phyloP scores from a whole-genome alignment of 2,113 vertebrate species.

The Rhadina sibilatrix region DNA sequence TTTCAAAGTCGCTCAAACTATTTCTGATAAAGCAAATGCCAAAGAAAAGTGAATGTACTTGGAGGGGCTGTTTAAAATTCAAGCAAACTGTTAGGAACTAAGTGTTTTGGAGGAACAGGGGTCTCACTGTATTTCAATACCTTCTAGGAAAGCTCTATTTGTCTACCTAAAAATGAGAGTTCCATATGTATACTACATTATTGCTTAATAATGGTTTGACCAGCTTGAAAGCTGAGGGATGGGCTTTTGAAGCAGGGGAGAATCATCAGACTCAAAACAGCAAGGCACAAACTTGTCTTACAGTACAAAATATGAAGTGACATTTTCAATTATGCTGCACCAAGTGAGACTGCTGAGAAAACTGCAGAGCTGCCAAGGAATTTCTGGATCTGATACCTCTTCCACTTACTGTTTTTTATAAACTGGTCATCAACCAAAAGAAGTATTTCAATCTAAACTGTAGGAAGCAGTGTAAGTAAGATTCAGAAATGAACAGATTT shows the following conservation, averaged over 20 bases:
- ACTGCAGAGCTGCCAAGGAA: slow-evolving; percentile 5
- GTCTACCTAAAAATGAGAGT: not conserved
- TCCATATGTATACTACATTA: not conserved
- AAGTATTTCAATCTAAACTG: not conserved
- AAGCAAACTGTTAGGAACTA: not conserved
- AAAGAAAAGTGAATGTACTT: not conserved
- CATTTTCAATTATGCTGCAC: slow-evolving; percentile 7
- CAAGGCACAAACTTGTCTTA: not conserved
- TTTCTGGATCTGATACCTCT: slow-evolving; percentile 8
- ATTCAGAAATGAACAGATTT: not conserved
- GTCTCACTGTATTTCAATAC: not conserved
- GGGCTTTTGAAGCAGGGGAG: not conserved
- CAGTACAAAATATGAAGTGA: not conserved
- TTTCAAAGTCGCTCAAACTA: not conserved
- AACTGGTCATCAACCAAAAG: not conserved
- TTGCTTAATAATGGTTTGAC: not conserved
- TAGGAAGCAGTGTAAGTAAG: not conserved
- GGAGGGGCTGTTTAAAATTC: slow-evolving; percentile 19
- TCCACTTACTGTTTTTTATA: not conserved
- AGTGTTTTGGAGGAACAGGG: not conserved
- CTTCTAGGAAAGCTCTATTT: not conserved
- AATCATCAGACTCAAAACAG: not conserved
- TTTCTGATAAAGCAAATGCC: not conserved
- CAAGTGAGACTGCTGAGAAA: slow-evolving; percentile 9
- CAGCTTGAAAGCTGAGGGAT: not conserved